phyloP scores from a whole-genome alignment of 1,140 invertebrate genomes.

The Riptortus pedestris region DNA sequence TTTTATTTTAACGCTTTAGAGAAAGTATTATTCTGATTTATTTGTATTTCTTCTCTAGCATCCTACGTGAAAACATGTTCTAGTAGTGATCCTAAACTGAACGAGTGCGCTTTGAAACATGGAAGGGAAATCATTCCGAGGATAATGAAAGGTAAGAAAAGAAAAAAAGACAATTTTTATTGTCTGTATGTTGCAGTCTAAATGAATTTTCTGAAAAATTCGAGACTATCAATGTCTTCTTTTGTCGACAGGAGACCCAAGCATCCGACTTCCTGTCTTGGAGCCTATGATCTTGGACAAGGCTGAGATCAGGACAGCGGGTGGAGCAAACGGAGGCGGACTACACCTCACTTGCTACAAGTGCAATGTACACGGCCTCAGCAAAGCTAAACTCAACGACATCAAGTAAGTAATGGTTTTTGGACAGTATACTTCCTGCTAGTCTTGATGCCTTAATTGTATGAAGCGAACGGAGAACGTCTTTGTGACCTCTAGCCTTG shows the following conservation, averaged over 20 bases:
- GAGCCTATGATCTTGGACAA: constrained; percentile 21
- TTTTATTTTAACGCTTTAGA: too few relatives aligned
- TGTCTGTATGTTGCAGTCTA: too few relatives aligned
- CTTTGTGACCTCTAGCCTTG: too few relatives aligned
- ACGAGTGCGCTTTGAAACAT: constrained; percentile 35
- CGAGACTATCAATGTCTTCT: too few relatives aligned
- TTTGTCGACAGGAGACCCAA: constrained; percentile 20
- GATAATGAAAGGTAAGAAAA: constrained; percentile 26
- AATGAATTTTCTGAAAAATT: too few relatives aligned
- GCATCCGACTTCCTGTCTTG: constrained; percentile 10
- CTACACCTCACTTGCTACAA: constrained; percentile 19
- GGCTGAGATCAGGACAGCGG: constrained; percentile 9
- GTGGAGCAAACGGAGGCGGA: constrained; percentile 12
- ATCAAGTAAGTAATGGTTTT: constrained; percentile 18
- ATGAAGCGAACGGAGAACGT: too few relatives aligned
- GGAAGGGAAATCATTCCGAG: constrained; percentile 24
- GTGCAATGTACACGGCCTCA: constrained; percentile 18
- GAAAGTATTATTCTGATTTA: too few relatives aligned
- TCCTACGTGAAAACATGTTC: constrained; percentile 41
- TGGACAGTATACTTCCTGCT: too few relatives aligned
- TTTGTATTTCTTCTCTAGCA: constrained; percentile 39
- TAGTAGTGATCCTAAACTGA: constrained; percentile 39
- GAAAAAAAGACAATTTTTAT: too few relatives aligned
- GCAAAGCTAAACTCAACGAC: background rate
- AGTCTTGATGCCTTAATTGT: too few relatives aligned